These are phyloP conservation scores for Emydoidea blandingii DNA, from an alignment of 2,797 vertebrate species.

Conservation along the genomic window DNA sequence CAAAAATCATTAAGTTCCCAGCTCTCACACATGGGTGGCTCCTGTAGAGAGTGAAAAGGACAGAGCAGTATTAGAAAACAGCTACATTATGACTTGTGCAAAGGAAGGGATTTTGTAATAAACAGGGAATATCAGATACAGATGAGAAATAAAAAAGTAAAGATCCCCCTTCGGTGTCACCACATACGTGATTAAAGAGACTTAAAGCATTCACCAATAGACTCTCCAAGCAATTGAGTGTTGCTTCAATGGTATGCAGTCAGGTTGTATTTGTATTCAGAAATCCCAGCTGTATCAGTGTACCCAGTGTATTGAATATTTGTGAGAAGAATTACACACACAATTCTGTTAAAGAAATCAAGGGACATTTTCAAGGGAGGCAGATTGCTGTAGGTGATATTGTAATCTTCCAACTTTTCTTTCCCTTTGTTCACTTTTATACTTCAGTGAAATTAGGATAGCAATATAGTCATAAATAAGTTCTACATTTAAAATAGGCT, in stretches of 20 bases:
- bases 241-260: conserved; percentile 74
- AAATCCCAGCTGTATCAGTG: conserved; percentile 71
- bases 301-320: conserved; percentile 61
- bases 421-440: not conserved
- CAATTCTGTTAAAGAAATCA: conserved; percentile 41
- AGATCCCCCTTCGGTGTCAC: conserved; percentile 75
- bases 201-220: conserved; percentile 77
- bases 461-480: not conserved
- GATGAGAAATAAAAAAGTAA: conserved; percentile 78
- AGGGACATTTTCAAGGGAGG: conserved; percentile 30
- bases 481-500: not conserved
- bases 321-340: conserved; percentile 54
- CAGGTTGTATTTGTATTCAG: conserved; percentile 73
- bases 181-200: conserved; percentile 75
- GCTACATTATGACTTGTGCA: conserved; percentile 65
- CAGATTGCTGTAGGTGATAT: conserved; percentile 19
- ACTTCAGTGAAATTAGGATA: not conserved
- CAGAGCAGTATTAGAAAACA: conserved; percentile 71
- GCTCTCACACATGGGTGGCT: conserved; percentile 52
- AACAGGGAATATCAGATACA: conserved; percentile 75
- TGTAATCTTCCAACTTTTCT: not conserved
- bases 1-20: conserved; percentile 53
- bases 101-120: conserved; percentile 75
- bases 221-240: conserved; percentile 77
- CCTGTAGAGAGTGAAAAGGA: conserved; percentile 46